Percentiles rank a stretch among this genome's conserved stretches.
Evolutionary conservation across 1,140 invertebrate genomes (phyloP).

Genomic region (Drosophila elegans): DNA sequence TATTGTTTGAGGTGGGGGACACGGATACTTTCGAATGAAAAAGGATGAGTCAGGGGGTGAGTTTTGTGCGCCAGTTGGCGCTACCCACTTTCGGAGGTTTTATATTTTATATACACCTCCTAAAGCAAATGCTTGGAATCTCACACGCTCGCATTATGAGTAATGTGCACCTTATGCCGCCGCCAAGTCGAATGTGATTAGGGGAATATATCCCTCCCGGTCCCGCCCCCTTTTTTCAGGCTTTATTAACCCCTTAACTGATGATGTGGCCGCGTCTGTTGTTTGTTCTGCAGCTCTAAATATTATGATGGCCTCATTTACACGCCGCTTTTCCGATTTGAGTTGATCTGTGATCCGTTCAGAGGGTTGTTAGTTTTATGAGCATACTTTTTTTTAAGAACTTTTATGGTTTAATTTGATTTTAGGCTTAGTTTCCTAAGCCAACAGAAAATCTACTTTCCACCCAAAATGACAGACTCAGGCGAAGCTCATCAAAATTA

Average conservation of each 20-base stretch:
- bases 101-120: slow-evolving; percentile 13
- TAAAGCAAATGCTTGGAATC: slow-evolving; percentile 34
- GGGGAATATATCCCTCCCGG: slow-evolving; percentile 18
- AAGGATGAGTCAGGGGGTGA: slow-evolving; percentile 34
- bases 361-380: slow-evolving; percentile 44
- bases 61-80: slow-evolving; percentile 52
- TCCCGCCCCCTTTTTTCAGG: slow-evolving; percentile 29
- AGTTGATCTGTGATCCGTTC: slow-evolving; percentile 60
- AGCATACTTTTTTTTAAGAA: slow-evolving; percentile 16
- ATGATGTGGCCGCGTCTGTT: slow-evolving; percentile 54
- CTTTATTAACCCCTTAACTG: slow-evolving; percentile 79
- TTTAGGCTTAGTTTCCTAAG: slow-evolving; percentile 28
- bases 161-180: slow-evolving; percentile 84
- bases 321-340: slow-evolving; percentile 78
- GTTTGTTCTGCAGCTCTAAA: slow-evolving; percentile 66
- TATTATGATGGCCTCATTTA: slow-evolving; percentile 84
- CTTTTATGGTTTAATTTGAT: slow-evolving; percentile 73
- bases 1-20: background rate
- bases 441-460: slow-evolving; percentile 10
- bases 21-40: slow-evolving; percentile 4
- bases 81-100: slow-evolving; percentile 31
- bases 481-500: slow-evolving; percentile 76
- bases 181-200: slow-evolving; percentile 76
- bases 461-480: slow-evolving; percentile 21
- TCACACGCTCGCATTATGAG: slow-evolving; percentile 77